phyloP scores from a whole-genome alignment of 2,888 invertebrate genomes.

The Chrysolina haemoptera region DNA sequence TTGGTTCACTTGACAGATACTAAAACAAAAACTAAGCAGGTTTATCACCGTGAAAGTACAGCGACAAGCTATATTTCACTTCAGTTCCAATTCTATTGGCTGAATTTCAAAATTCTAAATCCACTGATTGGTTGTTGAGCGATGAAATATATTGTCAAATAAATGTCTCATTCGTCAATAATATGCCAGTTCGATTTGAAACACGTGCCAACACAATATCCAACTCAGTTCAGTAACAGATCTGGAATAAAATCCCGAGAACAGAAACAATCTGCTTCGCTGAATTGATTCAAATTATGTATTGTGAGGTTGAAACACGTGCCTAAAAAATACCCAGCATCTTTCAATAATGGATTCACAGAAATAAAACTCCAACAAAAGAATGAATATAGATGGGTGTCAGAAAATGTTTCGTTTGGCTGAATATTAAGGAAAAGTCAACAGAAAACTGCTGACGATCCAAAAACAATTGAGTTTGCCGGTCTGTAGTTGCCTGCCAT shows the following conservation, averaged over 20 bases:
- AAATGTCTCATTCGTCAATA: too few relatives aligned
- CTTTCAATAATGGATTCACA: background rate
- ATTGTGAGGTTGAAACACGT: constrained; percentile 11
- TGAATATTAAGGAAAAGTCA: background rate
- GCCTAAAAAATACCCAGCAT: background rate
- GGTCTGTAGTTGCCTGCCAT: background rate
- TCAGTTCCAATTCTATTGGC: too few relatives aligned
- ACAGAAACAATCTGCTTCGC: background rate
- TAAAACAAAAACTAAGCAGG: too few relatives aligned
- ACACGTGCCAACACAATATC: constrained; percentile 1
- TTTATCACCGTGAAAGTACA: too few relatives aligned
- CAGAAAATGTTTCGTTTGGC: background rate
- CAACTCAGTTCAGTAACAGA: background rate
- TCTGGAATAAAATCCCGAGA: background rate
- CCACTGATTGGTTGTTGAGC: too few relatives aligned
- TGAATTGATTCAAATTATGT: background rate
- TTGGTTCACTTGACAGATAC: too few relatives aligned
- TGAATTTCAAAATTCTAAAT: too few relatives aligned
- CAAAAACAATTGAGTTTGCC: background rate
- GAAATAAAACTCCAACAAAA: background rate
- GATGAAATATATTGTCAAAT: too few relatives aligned
- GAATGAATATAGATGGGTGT: background rate
- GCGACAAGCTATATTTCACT: too few relatives aligned
- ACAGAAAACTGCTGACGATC: background rate
- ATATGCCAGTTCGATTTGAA: background rate